Conservation (phyloP, 2,797 vertebrate genomes). For the Gastrophryne carolinensis region DNA sequence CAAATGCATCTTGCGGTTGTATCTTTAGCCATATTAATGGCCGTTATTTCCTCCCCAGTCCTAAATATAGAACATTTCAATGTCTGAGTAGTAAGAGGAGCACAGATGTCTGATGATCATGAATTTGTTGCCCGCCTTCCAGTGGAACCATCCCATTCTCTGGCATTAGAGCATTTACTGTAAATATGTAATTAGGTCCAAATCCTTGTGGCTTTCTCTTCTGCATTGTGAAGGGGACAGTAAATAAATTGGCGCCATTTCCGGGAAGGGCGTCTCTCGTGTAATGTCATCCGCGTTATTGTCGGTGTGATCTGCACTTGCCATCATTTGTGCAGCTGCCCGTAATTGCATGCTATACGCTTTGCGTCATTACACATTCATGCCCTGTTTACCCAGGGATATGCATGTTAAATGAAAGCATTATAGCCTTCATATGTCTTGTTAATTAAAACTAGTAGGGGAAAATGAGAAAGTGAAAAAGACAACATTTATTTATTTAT, state of each 20-base stretch:
- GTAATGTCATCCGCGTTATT: constrained; percentile 21
- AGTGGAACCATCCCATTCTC: constrained; percentile 23
- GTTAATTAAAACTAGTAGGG: not conserved
- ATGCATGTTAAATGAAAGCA: constrained; percentile 32
- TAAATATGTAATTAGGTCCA: constrained; percentile 35
- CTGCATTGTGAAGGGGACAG: constrained; percentile 23
- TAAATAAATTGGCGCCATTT: constrained; percentile 8
- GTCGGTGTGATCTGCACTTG: constrained; percentile 21
- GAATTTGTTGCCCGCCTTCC: not conserved
- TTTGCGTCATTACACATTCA: constrained; percentile 41
- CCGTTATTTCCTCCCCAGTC: not conserved
- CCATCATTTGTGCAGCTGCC: constrained; percentile 41
- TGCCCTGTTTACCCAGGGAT: constrained; percentile 13
- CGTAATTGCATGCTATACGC: constrained; percentile 35
- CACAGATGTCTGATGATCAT: constrained; percentile 6
- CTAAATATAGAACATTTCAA: constrained; percentile 22
- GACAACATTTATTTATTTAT: not conserved
- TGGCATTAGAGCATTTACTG: constrained; percentile 29
- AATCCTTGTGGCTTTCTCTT: constrained; percentile 22
- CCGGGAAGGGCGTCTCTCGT: constrained; percentile 34
- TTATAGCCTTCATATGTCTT: constrained; percentile 9
- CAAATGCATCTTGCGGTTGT: not conserved
- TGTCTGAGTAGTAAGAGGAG: constrained; percentile 2
- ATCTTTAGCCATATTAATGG: not conserved
- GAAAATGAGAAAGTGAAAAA: not conserved